A percentile compares a stretch with the other conserved stretches of the same genome.
Evolutionary conservation across 2,797 vertebrate genomes (phyloP).

Genomic region (Meda fulgida): DNA sequence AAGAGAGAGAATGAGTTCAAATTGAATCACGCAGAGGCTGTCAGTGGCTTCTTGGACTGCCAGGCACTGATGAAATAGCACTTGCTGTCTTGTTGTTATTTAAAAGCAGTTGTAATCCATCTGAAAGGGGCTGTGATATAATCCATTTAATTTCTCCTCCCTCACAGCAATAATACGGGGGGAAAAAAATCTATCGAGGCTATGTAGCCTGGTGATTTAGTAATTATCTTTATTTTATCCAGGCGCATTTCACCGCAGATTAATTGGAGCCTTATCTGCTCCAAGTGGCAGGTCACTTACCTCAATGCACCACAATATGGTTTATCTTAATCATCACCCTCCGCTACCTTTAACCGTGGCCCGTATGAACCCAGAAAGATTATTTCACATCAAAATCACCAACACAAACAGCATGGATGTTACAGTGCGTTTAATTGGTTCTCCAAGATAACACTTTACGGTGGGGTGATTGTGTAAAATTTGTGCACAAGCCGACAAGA

Average conservation of each 20-base stretch:
- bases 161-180: conserved; percentile 78
- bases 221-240: conserved; percentile 86
- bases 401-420: conserved; percentile 65
- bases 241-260: conserved; percentile 78
- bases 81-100: conserved; percentile 82
- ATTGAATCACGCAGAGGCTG: conserved; percentile 82
- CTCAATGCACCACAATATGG: conserved; percentile 76
- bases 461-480: conserved; percentile 37
- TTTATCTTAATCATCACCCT: conserved; percentile 80
- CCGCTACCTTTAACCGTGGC: conserved; percentile 74
- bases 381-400: conserved; percentile 69
- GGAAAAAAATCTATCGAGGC: conserved; percentile 80
- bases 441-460: conserved; percentile 63
- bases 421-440: conserved; percentile 59
- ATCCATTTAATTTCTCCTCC: conserved; percentile 85
- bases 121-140: conserved; percentile 82
- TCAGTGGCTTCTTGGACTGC: conserved; percentile 81
- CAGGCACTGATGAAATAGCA: conserved; percentile 82
- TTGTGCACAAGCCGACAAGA: conserved; percentile 33
- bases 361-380: conserved; percentile 71
- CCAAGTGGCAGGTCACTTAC: conserved; percentile 82
- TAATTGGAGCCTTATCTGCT: conserved; percentile 84
- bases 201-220: conserved; percentile 82
- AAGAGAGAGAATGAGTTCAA: conserved; percentile 81
- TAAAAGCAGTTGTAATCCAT: conserved; percentile 89